Conservation (phyloP, 1,140 invertebrate genomes). For the Portunus trituberculatus region DNA sequence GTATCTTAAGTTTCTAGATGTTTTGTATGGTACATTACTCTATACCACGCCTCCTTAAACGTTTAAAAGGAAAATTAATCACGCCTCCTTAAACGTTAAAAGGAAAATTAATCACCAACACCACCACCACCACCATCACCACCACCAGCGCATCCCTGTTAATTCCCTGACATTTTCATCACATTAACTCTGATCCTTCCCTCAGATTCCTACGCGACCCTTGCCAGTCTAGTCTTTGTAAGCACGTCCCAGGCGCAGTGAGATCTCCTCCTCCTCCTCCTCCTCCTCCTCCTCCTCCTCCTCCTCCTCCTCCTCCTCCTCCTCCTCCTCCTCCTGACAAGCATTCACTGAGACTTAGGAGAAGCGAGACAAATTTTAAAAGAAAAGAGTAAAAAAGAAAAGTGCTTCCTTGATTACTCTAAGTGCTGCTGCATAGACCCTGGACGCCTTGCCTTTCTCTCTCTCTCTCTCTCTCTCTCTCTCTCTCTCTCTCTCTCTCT, state of each 20-base stretch:
- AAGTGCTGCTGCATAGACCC: too few species aligned
- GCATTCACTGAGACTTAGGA: background rate
- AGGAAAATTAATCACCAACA: background rate
- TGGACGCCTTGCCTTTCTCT: background rate
- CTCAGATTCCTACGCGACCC: background rate
- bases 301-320: background rate
- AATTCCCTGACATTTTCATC: background rate
- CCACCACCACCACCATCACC: background rate
- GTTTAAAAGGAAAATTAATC: background rate
- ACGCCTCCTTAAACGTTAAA: background rate
- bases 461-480: slow-evolving; percentile 18
- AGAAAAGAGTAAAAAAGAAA: too few species aligned
- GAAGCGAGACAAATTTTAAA: background rate
- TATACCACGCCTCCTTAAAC: background rate
- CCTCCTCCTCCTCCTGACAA: background rate
- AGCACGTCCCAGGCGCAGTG: background rate
- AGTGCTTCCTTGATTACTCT: too few species aligned
- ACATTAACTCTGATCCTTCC: background rate
- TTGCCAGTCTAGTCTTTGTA: background rate
- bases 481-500: slow-evolving; percentile 20
- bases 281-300: background rate
- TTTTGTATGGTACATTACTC: too few species aligned
- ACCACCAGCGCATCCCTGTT: background rate
- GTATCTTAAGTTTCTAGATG: too few species aligned
- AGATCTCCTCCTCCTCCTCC: background rate